Evolutionary conservation across 2,797 vertebrate genomes (phyloP), one percentile per base, ranked within the genome.

Genomic region (Momotus momota): DNA sequence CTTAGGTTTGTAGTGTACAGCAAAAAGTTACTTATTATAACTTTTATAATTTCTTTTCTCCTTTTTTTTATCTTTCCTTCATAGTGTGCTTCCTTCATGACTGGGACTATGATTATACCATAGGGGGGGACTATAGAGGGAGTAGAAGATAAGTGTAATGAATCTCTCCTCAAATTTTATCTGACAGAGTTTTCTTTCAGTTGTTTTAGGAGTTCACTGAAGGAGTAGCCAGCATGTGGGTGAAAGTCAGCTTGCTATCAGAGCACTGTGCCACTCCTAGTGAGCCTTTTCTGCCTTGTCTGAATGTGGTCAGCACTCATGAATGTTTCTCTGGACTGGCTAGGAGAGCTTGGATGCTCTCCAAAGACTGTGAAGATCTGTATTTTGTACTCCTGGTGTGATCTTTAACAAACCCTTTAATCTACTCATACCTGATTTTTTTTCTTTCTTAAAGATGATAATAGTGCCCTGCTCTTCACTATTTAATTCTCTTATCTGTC

Each of bases 211-310:
- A 22, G 20, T 60, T 38, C 27, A 45, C 0, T 54, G 38, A n/a
- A 54, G 18, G 10, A 74, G 1, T 43, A 31, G 16, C 13, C 18
- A 75, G 18, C 12, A 31, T 12, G 7, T 41, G 22, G n/a, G 35
- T 35, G 45, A 88, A 66, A 40, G 3, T 62, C 26, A 46, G 21
- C 4, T 33, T 81, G 19, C 21, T 66, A 12, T 72, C 33, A 75
- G 41, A 72, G 5, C 5, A 0, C 23, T 1, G 0, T 45, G 9
- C 35, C 70, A 25, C 5, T 51, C n/a, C 9, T 25, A 57, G 11
- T 41, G 25, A 75, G 9, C 0, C 0, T 80, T 75, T 29, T 38
- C 26, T 49, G 2, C 3, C 9, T 14, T 46, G 33, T 64, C 41
- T 72, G 60, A 54, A 86, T 31, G n/a, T 5, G 7, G 25, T 77